Base-by-base conservation (phyloP, 1,140 invertebrate genomes). In the Hyles euphorbiae region DNA sequence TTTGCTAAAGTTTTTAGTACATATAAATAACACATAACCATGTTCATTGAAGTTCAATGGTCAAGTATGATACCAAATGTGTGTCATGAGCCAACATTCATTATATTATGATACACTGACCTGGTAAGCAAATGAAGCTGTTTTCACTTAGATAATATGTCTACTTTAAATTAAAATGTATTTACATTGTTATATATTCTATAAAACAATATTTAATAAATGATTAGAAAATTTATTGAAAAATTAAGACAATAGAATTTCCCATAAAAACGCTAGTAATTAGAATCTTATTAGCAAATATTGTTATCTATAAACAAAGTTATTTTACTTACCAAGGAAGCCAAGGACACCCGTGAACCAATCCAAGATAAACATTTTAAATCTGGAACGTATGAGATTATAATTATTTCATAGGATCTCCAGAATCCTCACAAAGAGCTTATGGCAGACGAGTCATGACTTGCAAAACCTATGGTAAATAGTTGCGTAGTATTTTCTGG, bases 271-370 rank as follows among this genome's bases (percentile, higher is more conserved):
- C 3, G 3, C 32, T 52, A 33, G 34, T 52, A 10, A 34, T 52
- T 9, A 10, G 33, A 52, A 52, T 50, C 22, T 50, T 50, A 7
- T 33, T 32, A 5, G 22, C 8, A 32, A 9, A 32, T 22, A 9
- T 50, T 32, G 8, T 50, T 8, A 50, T 4, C 48, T 22, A 50
- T 5, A 40, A 5, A 40, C 8, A 40, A 5, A 40, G 5, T 5
- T 40, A 40, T 36, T 48, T 34, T 56, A 93, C 93, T 95, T 89
- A 98, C 97, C 97, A 85, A 99, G 93, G 91, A 96, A 98, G 89
- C 96, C 97, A 76, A 99, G 92, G 81, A 98, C 95, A 80, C 96
- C 97, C 80, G 97, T 96, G 88, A 99, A 96, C 97, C 97, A 99
- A 86, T 99, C 97, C 95, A 95, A 98, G 89, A 99, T 93, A 93